These are phyloP conservation scores for Mycetomoellerius zeteki DNA, from an alignment of 1,140 invertebrate genomes.

Conservation along the genomic window DNA sequence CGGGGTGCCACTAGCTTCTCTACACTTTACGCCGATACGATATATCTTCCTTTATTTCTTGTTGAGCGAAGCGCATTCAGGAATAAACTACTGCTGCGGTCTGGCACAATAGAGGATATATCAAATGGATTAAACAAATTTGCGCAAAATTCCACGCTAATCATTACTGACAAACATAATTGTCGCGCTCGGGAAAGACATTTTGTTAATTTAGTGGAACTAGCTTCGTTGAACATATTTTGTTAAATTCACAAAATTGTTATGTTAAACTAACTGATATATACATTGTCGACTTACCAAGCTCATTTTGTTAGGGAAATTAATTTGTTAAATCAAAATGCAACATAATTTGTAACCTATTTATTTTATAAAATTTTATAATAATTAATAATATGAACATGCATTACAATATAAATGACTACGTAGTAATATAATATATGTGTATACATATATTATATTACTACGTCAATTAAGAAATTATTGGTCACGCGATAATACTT, in stretches of 20 bases:
- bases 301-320: background rate
- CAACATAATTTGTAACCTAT: background rate
- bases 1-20: background rate
- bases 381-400: background rate
- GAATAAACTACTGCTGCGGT: background rate
- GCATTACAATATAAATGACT: background rate
- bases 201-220: constrained; percentile 18
- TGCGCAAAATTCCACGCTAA: background rate
- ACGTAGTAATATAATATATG: too few relatives aligned
- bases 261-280: background rate
- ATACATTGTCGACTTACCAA: background rate
- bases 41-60: constrained; percentile 48
- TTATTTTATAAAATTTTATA: background rate
- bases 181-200: background rate
- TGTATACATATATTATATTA: background rate
- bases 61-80: constrained; percentile 47
- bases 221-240: background rate
- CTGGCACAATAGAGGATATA: constrained; percentile 12
- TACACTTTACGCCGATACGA: background rate
- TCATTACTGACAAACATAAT: constrained; percentile 21
- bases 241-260: background rate
- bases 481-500: background rate
- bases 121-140: constrained; percentile 40
- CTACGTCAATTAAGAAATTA: background rate
- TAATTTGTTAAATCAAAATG: constrained; percentile 6